Percentiles rank a stretch among this genome's conserved stretches.
These are phyloP conservation scores for Tachypleus tridentatus DNA, from an alignment of 1,140 invertebrate species.

Conservation along the genomic window DNA sequence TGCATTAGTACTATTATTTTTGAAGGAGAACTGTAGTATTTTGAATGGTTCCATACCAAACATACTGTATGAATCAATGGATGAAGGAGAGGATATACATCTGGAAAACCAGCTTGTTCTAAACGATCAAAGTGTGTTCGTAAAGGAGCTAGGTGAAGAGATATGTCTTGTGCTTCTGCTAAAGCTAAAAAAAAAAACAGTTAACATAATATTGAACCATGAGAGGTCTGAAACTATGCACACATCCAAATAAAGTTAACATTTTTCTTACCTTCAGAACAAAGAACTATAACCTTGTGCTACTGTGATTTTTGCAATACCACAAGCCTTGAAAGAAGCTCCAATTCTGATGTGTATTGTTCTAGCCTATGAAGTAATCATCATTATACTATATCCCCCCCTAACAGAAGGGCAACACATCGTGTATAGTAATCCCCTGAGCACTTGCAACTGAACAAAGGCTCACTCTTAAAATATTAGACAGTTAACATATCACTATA, in stretches of 20 bases:
- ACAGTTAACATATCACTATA: too few relatives aligned
- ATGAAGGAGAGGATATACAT: conserved; percentile 56
- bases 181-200: conserved; percentile 42
- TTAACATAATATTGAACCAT: not conserved
- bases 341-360: conserved; percentile 21
- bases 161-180: conserved; percentile 80
- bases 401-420: too few relatives aligned
- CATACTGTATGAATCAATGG: conserved; percentile 72
- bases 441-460: too few relatives aligned
- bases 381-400: too few relatives aligned
- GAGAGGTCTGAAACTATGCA: not conserved
- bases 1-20: conserved; percentile 78
- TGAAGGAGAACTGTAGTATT: conserved; percentile 75
- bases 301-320: conserved; percentile 7
- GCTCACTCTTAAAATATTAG: too few relatives aligned
- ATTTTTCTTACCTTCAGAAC: too few relatives aligned
- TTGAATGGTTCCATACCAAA: conserved; percentile 75
- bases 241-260: too few relatives aligned
- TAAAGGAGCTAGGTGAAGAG: conserved; percentile 69
- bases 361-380: not conserved
- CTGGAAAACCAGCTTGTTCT: conserved; percentile 73
- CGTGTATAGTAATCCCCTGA: too few relatives aligned
- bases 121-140: conserved; percentile 56
- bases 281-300: conserved; percentile 8
- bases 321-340: not conserved